phyloP scores from a whole-genome alignment of 2,797 vertebrate species.

The Anguilla pacifica region DNA sequence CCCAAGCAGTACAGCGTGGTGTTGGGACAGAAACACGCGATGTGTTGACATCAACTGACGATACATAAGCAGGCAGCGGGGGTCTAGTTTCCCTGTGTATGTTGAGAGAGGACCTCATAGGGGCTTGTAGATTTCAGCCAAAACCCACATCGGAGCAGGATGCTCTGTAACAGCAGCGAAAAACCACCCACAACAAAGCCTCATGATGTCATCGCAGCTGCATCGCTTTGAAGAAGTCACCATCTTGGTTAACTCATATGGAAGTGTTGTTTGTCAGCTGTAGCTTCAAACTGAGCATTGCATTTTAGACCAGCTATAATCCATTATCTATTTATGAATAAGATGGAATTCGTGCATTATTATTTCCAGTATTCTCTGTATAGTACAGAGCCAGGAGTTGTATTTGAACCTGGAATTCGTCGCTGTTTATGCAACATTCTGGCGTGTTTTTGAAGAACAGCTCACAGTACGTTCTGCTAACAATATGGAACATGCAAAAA shows the following conservation, averaged over 20 bases:
- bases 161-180: background rate
- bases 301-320: background rate
- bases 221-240: background rate
- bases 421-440: background rate
- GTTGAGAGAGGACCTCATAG: background rate
- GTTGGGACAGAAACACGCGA: slow-evolving; percentile 12
- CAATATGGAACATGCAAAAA: slow-evolving; percentile 30
- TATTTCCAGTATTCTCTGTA: background rate
- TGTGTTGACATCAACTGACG: slow-evolving; percentile 18
- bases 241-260: background rate
- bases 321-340: background rate
- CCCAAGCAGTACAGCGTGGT: background rate
- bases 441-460: slow-evolving; percentile 5
- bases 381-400: background rate
- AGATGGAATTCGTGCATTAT: background rate
- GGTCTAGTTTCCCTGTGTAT: slow-evolving; percentile 16
- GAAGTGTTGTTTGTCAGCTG: slow-evolving; percentile 4
- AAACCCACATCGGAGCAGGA: background rate
- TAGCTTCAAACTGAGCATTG: background rate
- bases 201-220: background rate
- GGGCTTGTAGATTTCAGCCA: background rate
- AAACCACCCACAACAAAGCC: background rate
- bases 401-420: background rate
- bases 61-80: slow-evolving; percentile 2
- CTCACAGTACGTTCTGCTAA: background rate